phyloP scores from a whole-genome alignment of 2,797 vertebrate species.

The Oreochromis grahami region DNA sequence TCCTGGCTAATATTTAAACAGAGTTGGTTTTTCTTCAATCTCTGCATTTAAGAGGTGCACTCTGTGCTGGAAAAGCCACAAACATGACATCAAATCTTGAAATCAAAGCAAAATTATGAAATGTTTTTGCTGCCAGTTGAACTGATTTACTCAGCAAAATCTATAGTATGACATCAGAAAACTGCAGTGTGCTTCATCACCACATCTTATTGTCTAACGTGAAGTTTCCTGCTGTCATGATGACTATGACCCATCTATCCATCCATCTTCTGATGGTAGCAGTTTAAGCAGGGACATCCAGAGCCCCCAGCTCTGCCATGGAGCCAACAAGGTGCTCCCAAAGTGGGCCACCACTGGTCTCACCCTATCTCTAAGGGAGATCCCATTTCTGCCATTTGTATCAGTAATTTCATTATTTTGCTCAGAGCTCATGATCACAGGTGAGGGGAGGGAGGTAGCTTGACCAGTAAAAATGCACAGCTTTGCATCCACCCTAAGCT shows the following conservation, averaged over 20 bases:
- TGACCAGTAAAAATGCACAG: neutral
- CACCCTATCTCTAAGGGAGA: neutral
- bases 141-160: neutral
- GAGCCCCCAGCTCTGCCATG: neutral
- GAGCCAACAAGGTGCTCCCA: neutral
- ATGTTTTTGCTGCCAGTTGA: neutral
- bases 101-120: neutral
- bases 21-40: neutral
- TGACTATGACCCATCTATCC: fast-evolving
- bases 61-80: neutral
- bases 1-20: fast-evolving
- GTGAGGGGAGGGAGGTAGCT: neutral
- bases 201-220: neutral
- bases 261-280: fast-evolving
- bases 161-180: neutral
- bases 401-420: neutral
- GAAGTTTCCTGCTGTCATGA: neutral
- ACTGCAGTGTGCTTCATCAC: neutral
- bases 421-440: neutral
- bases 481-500: neutral
- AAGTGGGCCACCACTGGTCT: fast-evolving
- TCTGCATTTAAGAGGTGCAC: neutral
- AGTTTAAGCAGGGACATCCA: neutral
- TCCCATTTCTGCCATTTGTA: neutral
- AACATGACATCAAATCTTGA: neutral